Percentiles rank a stretch among this genome's conserved stretches.
phyloP scores from a whole-genome alignment of 2,113 vertebrate genomes.

The Hyaena hyaena region DNA sequence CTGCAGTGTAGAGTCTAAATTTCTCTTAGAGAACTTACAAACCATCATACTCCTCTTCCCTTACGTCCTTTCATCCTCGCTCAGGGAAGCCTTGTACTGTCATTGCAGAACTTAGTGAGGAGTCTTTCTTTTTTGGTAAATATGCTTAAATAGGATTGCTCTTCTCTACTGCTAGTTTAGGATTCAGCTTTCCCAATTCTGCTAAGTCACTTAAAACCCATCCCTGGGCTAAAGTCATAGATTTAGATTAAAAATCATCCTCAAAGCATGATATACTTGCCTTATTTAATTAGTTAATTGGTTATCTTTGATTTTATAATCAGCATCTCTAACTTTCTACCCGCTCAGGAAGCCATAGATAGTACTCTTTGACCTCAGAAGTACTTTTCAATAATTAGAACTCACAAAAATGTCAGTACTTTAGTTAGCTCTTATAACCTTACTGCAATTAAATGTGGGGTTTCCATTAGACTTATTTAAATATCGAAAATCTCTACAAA shows the following conservation, averaged over 20 bases:
- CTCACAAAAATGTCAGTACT: background rate
- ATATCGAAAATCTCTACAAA: background rate
- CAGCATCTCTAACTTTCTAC: background rate
- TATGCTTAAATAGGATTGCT: background rate
- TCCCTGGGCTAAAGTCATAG: background rate
- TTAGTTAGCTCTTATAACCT: background rate
- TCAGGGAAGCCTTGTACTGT: background rate
- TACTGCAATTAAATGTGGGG: background rate
- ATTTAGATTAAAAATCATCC: conserved; percentile 45
- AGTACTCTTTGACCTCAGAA: background rate
- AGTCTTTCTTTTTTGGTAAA: background rate
- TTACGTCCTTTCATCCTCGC: background rate
- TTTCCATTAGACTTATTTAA: background rate
- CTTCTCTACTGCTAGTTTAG: background rate
- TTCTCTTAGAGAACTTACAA: background rate
- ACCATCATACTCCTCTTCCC: background rate
- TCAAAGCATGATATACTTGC: background rate
- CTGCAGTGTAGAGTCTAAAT: background rate
- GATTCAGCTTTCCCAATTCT: background rate
- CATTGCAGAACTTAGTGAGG: background rate
- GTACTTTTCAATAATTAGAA: background rate
- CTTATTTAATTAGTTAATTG: conserved; percentile 40
- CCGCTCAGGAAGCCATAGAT: background rate
- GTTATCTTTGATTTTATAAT: conserved; percentile 25
- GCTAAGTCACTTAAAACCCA: conserved; percentile 2